Evolutionary conservation across 2,888 invertebrate species (phyloP).

Genomic region (Xestia c-nigrum): DNA sequence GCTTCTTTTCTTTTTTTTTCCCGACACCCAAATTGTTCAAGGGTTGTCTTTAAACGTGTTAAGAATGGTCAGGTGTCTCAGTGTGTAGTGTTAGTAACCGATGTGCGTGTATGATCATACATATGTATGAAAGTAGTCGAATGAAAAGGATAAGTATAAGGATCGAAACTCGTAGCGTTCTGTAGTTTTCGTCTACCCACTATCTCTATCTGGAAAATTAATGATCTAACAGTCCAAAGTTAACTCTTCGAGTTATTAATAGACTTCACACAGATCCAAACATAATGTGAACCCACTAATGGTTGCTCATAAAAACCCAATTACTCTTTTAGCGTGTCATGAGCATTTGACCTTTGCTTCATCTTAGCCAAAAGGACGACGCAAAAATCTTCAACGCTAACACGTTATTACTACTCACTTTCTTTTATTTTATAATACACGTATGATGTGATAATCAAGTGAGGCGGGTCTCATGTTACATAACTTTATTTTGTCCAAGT

Average conservation of each 20-base stretch:
- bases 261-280: background rate
- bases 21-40: background rate
- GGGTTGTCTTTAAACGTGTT: background rate
- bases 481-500: slow-evolving; percentile 50
- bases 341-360: slow-evolving; percentile 9
- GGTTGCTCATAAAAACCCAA: background rate
- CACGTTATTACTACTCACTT: slow-evolving; percentile 34
- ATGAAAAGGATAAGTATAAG: background rate
- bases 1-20: background rate
- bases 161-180: background rate
- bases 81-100: background rate
- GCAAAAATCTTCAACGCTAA: slow-evolving; percentile 14
- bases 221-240: too few species aligned
- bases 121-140: background rate
- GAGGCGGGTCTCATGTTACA: slow-evolving; percentile 31
- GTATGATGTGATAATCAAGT: slow-evolving; percentile 53
- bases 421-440: slow-evolving; percentile 57
- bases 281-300: background rate
- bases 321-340: slow-evolving; percentile 1
- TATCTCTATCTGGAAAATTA: background rate
- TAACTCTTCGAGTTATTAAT: background rate
- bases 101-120: background rate
- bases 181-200: background rate
- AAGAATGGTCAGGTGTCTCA: background rate
- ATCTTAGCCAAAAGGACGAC: background rate